Base-by-base conservation (phyloP, 2,113 vertebrate genomes). In the Chrysochloris asiatica region DNA sequence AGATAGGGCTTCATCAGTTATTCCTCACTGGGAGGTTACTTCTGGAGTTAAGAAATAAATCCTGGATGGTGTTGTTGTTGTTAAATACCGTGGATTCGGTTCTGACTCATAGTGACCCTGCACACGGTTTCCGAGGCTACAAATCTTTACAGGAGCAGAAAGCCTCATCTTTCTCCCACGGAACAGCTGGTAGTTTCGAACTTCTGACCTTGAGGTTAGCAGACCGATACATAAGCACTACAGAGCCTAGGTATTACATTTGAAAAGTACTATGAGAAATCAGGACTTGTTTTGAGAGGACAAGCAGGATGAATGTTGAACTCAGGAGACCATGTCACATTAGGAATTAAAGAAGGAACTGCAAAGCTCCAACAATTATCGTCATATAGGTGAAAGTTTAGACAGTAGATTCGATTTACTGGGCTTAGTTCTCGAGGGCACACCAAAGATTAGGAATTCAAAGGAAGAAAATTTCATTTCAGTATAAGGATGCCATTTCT, bases 291-390 rank as follows among this genome's bases (percentile, higher is more conserved):
- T 47, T 56, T 86, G 82, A 86, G 47, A 65, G 72, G 21, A 19
- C 36, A 79, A 88, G 89, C 41, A 88, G 84, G 65, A 86, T 26
- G 69, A 45, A 78, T 59, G 21, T 38, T 56, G 67, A 75, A 67
- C 38, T 92, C 76, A 92, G 75, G 86, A 93, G 92, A 90, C 11
- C 50, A 45, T 45, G 43, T 79, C 13, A 50, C 76, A 38, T 83
- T 83, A 76, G 67, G 56, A 69, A 54, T 50, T 65, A 83, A 63
- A 75, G 63, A 65, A 88, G 45, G 24, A 88, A 43, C 28, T 69
- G n/a, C 59, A 13, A 45, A 36, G 4, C 41, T 38, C 43, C n/a
- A n/a, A n/a, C n/a, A n/a, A n/a, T n/a, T 65, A n/a, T 80, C 52
- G 50, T 36, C 8, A 76, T 43, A 47, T 28, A 77, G 50, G 12